Base-by-base conservation (phyloP, 2,797 vertebrate genomes). In the Halcyon smyrnensis region DNA sequence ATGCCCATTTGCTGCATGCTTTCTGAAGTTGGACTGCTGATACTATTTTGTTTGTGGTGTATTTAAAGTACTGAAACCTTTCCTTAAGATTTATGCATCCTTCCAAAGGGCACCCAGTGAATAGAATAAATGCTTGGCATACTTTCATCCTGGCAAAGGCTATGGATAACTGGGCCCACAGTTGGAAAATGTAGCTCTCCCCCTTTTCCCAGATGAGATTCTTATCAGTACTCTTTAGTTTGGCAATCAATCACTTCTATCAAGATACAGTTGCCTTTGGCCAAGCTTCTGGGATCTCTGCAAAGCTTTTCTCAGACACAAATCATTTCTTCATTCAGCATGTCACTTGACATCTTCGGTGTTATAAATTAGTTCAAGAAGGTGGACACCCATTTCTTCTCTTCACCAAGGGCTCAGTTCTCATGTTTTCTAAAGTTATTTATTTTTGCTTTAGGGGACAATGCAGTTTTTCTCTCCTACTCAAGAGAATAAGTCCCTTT, bases 401-500 rank as follows among this genome's bases (percentile, higher is more conserved):
- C 37, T 70, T 93, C 84, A 94, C 78, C 80, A 77, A 87, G 70
- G 65, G 73, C 91, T 95, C 68, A 28, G 84, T 79, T 95, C 88
- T 95, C 82, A 67, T 93, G 80, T 91, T 96, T 97, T 96, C 93
- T 92, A 81, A 91, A 94, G 86, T 91, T 93, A 95, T 60, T 95
- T 93, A 88, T 95, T 96, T 96, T 96, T 97, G 96, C 96, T 97
- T 85, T 95, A 95, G 95, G 97, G 96, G 53, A 96, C 77, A 96
- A 45, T 62, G 71, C 45, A 62, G 45, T 94, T 96, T 93, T 79
- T 81, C 78, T 84, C 74, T 78, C 51, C 53, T 80, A 81, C 75
- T 91, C 91, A 96, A 69, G 75, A 90, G 89, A 88, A 81, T 37
- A 91, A 96, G 63, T 95, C 87, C 95, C 96, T 97, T 90, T 96